These are phyloP conservation scores for Thunnus maccoyii DNA, from an alignment of 2,113 vertebrate genomes.

Conservation along the genomic window DNA sequence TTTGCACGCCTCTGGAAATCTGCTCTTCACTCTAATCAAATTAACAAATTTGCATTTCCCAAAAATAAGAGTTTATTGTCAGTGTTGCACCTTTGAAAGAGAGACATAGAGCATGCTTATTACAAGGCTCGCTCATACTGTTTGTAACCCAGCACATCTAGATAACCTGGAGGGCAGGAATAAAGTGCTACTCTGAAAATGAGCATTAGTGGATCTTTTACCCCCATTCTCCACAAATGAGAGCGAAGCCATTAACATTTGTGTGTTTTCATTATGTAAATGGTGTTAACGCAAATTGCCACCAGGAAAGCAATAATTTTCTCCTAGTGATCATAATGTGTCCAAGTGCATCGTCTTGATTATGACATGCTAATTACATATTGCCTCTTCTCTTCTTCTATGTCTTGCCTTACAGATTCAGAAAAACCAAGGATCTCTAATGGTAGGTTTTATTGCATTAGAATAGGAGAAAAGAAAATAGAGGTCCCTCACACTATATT, in stretches of 20 bases:
- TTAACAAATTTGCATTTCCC: neutral
- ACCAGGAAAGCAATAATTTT: constrained; percentile 99
- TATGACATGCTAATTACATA: constrained; percentile 99
- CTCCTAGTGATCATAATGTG: constrained; percentile 99
- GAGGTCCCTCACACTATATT: constrained; percentile 87
- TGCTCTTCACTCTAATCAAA: neutral
- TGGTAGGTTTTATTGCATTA: constrained; percentile 96
- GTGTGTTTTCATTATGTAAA: constrained; percentile 99
- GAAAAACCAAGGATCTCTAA: constrained; percentile 99
- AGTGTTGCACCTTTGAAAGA: constrained; percentile 42
- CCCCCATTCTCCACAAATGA: constrained; percentile 95
- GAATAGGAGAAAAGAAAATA: constrained; percentile 64
- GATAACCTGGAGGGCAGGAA: constrained; percentile 97
- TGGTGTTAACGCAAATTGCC: constrained; percentile 99
- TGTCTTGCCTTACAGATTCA: constrained; percentile 92
- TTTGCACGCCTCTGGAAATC: neutral
- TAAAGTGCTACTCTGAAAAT: constrained; percentile 88
- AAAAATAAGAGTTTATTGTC: constrained; percentile 1
- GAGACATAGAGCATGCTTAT: constrained; percentile 11
- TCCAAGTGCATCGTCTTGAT: constrained; percentile 99
- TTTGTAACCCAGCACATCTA: constrained; percentile 86
- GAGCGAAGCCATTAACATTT: constrained; percentile 99
- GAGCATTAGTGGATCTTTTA: constrained; percentile 96
- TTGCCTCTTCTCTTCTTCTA: constrained; percentile 87
- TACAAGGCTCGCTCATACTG: constrained; percentile 41